Evolutionary conservation across 2,797 vertebrate genomes (phyloP).

Genomic region (Aselliscus stoliczkanus): DNA sequence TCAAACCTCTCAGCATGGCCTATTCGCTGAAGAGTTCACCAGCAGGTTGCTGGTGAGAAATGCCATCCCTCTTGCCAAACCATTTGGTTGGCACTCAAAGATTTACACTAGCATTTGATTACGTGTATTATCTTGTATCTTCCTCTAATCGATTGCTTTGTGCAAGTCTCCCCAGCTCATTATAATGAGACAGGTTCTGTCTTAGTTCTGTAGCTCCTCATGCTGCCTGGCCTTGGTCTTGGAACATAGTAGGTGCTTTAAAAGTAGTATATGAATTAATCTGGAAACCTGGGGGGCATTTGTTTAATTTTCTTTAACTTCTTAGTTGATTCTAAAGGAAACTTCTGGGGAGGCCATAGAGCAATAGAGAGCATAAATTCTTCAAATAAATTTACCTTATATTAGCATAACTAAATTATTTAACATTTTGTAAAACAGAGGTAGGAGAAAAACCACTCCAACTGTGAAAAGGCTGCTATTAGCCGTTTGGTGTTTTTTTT

Average conservation of each 20-base stretch:
- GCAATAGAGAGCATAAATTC: neutral
- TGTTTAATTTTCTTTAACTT: neutral
- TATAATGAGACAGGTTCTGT: fast-evolving
- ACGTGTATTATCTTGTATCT: neutral
- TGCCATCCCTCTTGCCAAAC: fast-evolving
- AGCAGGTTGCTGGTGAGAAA: neutral
- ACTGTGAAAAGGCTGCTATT: neutral
- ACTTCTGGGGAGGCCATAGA: neutral
- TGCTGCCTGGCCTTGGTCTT: neutral
- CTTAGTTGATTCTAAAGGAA: neutral
- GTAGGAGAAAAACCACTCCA: neutral
- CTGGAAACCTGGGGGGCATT: neutral
- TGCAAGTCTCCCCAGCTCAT: too few relatives aligned
- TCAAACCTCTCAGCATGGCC: neutral
- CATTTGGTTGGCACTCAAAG: fast-evolving
- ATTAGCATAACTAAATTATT: fast-evolving
- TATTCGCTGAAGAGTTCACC: fast-evolving
- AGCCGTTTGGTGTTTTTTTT: neutral
- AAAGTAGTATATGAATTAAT: neutral
- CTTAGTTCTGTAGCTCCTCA: too few relatives aligned
- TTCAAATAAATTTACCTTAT: neutral
- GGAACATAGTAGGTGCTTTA: neutral
- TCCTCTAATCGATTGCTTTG: neutral
- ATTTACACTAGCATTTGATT: neutral
- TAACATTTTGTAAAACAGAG: neutral